phyloP scores from a whole-genome alignment of 2,888 invertebrate genomes.

The Acronicta alni region DNA sequence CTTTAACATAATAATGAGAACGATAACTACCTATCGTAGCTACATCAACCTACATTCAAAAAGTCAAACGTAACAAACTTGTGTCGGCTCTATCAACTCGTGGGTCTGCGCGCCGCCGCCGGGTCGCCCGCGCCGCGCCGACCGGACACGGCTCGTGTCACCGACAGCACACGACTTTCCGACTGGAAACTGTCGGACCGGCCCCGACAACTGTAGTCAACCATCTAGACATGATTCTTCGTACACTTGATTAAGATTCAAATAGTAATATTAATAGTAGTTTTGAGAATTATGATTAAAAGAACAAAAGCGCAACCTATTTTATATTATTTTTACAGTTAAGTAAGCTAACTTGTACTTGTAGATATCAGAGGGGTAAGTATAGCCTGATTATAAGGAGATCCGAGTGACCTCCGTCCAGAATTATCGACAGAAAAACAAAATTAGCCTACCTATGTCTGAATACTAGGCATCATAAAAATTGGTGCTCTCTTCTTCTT shows the following conservation, averaged over 20 bases:
- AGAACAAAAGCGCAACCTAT: no score
- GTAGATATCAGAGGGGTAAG: no score
- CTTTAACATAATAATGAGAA: no score
- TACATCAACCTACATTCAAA: no score
- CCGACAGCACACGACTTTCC: constrained; percentile 58
- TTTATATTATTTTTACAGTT: background rate
- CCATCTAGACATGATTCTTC: constrained; percentile 52
- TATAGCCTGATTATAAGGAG: no score
- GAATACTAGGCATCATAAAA: no score
- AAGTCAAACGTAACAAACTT: constrained; percentile 15
- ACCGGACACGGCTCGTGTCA: constrained; percentile 58
- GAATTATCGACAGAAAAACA: no score
- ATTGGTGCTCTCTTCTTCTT: no score
- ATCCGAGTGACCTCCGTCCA: no score
- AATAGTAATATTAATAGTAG: constrained; percentile 2
- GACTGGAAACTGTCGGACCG: constrained; percentile 63
- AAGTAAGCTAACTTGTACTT: background rate
- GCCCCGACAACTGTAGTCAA: constrained; percentile 49
- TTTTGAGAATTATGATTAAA: no score
- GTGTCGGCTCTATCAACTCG: constrained; percentile 28
- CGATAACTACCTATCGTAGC: no score
- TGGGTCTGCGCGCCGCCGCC: constrained; percentile 11
- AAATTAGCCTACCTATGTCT: no score
- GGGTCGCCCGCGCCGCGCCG: background rate
- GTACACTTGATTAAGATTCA: constrained; percentile 45